Base-by-base conservation (phyloP, 2,113 vertebrate genomes). In the Ochotona princeps region DNA sequence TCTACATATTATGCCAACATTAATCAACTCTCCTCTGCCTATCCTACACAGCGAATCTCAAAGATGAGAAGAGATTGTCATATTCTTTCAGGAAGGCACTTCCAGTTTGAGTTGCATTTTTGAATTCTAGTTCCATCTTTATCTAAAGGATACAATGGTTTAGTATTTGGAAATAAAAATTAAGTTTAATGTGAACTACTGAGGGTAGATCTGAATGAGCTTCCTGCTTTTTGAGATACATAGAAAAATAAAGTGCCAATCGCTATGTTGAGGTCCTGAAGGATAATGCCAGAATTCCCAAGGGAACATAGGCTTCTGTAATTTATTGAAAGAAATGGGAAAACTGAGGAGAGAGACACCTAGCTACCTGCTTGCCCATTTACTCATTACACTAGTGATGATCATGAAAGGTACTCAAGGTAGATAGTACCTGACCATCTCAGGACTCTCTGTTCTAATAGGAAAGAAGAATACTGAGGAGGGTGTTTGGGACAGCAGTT, bases 301-400 rank as follows among this genome's bases (percentile, higher is more conserved):
- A 89, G 9, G 61, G 38, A 81, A 93, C 17, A 6, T 8, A 54
- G 63, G 38, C 49, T 44, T 87, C 72, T 78, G 60, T 76, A 69
- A 92, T 73, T 92, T 78, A 44, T 49, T 85, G 25, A 54, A 85
- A 83, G 25, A 87, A 90, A 38, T 47, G 67, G 54, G 51, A 78
- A 81, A 54, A 38, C 51, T 60, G 38, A 72, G 86, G 14, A 86
- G 75, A 44, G 84, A 90, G 38, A 2, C 14, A 78, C 20, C 74
- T 23, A 54, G 21, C 14, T 18, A 17, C 67, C 4, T 28, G 49
- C 7, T 12, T 23, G 38, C 30, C 8, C 6, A 44, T 61, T 74
- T n/a, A 67, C 79, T 83, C 35, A 66, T 75, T n/a, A 73, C 35
- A 25, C 30, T 0, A 1, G 3, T 25, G 57, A 30, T 13, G 61